phyloP scores from a whole-genome alignment of 1,140 invertebrate genomes.

The Octopus bimaculoides region DNA sequence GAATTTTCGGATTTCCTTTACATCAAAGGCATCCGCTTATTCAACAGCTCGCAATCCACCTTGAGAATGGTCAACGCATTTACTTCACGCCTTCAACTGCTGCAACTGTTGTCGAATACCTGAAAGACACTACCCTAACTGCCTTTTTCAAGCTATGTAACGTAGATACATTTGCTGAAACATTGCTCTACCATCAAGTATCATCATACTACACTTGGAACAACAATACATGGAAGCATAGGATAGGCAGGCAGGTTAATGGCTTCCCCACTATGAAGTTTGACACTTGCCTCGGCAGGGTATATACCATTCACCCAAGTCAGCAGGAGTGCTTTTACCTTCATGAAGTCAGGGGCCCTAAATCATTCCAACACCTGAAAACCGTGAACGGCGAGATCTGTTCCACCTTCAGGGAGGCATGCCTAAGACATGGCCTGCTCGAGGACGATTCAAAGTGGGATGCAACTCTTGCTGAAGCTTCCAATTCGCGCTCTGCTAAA shows the following conservation, averaged over 20 bases:
- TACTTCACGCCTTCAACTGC: no score
- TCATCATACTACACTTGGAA: no score
- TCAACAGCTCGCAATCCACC: background rate
- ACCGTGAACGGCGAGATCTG: background rate
- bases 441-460: background rate
- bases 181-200: no score
- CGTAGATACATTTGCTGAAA: no score
- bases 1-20: background rate
- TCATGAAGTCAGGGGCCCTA: background rate
- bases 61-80: constrained; percentile 3
- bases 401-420: background rate
- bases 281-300: no score
- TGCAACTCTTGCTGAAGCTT: background rate
- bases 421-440: background rate
- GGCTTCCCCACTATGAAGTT: no score
- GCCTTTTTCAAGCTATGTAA: no score
- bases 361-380: constrained; percentile 4
- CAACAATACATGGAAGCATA: no score
- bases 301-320: background rate
- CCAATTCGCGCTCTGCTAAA: background rate
- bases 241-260: no score
- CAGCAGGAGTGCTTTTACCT: background rate
- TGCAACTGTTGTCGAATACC: no score
- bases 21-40: background rate
- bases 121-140: no score